A percentile compares a stretch with the other conserved stretches of the same genome.
Evolutionary conservation across 2,888 invertebrate genomes (phyloP).

Genomic region (Euphydryas editha): DNA sequence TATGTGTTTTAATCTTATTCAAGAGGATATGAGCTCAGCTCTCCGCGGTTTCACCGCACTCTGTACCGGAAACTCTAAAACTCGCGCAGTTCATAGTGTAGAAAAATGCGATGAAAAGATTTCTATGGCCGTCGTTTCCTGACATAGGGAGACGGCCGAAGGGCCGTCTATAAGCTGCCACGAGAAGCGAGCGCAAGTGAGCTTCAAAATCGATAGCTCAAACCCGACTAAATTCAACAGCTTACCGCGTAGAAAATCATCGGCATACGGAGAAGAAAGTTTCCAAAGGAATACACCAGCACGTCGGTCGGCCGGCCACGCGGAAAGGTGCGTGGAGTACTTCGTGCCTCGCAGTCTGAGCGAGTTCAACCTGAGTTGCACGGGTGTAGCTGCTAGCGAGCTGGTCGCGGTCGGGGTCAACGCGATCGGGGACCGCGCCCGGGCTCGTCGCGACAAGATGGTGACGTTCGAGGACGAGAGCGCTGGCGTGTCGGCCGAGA

Average conservation of each 20-base stretch:
- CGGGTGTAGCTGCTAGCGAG: conserved; percentile 77
- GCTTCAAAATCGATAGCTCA: conserved; percentile 67
- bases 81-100: conserved; percentile 69
- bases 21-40: conserved; percentile 86
- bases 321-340: conserved; percentile 89
- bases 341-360: conserved; percentile 93
- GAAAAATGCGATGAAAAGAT: conserved; percentile 79
- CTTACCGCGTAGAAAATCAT: conserved; percentile 77
- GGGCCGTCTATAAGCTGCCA: conserved; percentile 60
- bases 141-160: conserved; percentile 78
- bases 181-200: conserved; percentile 64
- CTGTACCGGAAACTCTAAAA: conserved; percentile 57
- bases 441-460: conserved; percentile 47
- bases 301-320: conserved; percentile 82
- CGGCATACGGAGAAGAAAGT: conserved; percentile 65
- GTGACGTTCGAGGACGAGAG: conserved; percentile 47
- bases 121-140: conserved; percentile 81
- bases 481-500: conserved; percentile 56
- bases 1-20: conserved; percentile 94
- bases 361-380: conserved; percentile 90
- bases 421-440: conserved; percentile 39
- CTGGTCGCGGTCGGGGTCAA: conserved; percentile 50
- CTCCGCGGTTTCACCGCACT: conserved; percentile 53
- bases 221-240: conserved; percentile 82
- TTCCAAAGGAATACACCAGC: conserved; percentile 87